Conservation (phyloP, 2,888 invertebrate genomes). For the Argyresthia goedartella region DNA sequence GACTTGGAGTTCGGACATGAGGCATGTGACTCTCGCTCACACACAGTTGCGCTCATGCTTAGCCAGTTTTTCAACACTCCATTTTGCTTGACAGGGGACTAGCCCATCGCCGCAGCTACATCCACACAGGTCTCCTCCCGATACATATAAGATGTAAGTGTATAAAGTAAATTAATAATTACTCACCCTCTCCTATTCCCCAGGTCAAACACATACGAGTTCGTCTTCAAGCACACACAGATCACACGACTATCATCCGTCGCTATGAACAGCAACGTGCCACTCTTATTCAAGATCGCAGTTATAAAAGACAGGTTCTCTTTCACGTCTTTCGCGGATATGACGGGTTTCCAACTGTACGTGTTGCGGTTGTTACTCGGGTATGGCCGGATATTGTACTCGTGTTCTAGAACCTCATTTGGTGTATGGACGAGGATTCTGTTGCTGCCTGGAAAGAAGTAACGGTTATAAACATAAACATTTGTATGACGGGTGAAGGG, state of each 20-base stretch:
- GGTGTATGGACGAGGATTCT: conserved; percentile 48
- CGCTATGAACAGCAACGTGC: conserved; percentile 48
- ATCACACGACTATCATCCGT: conserved; percentile 55
- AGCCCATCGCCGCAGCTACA: too few species aligned
- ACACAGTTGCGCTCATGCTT: too few species aligned
- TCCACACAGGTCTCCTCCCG: too few species aligned
- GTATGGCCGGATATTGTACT: conserved; percentile 26
- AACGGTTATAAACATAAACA: too few species aligned
- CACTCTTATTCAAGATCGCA: conserved; percentile 49
- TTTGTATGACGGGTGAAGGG: too few species aligned
- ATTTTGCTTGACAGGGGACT: too few species aligned
- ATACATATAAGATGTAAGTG: not conserved
- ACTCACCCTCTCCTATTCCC: conserved; percentile 60
- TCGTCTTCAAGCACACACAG: conserved; percentile 49
- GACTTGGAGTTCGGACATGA: not conserved
- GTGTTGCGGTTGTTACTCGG: conserved; percentile 25
- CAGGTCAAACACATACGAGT: conserved; percentile 40
- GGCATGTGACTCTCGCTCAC: too few species aligned
- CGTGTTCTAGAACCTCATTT: conserved; percentile 43
- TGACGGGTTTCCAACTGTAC: conserved; percentile 29
- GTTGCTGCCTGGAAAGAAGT: conserved; percentile 33
- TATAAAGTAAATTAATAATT: not conserved
- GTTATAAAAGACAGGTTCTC: conserved; percentile 39
- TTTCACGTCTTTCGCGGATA: conserved; percentile 36
- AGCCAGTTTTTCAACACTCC: too few species aligned